Conservation (phyloP, 2,113 vertebrate genomes). For the Theristicus caerulescens region DNA sequence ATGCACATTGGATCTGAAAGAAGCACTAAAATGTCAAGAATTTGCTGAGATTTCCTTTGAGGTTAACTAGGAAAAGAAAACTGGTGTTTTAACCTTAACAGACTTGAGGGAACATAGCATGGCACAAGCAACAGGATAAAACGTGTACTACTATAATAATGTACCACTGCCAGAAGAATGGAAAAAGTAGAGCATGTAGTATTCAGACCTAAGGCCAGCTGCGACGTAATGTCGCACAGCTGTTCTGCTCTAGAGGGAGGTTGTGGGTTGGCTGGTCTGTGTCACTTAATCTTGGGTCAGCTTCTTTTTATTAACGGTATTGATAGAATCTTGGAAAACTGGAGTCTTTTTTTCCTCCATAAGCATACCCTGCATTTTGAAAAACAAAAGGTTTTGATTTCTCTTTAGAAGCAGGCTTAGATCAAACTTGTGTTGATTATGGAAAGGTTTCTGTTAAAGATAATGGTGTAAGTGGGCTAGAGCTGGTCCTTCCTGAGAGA, state of each 20-base stretch:
- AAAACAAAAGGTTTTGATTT: not conserved
- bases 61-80: not conserved
- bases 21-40: not conserved
- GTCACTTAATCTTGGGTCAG: not conserved
- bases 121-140: not conserved
- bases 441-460: not conserved
- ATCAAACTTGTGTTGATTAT: not conserved
- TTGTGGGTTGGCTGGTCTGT: not conserved
- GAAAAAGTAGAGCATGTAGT: not conserved
- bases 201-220: not conserved
- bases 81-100: not conserved
- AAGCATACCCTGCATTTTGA: not conserved
- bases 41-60: not conserved
- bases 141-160: not conserved
- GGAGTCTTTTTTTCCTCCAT: not conserved
- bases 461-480: not conserved
- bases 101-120: not conserved
- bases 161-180: not conserved
- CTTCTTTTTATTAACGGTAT: not conserved
- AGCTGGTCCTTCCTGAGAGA: not conserved
- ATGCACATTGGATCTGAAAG: not conserved
- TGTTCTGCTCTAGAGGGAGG: not conserved
- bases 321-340: not conserved
- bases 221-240: fast-evolving
- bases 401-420: not conserved